Percentiles rank a stretch among this genome's conserved stretches.
These are phyloP conservation scores for Chalcis sispes DNA, from an alignment of 2,888 invertebrate genomes.

Conservation along the genomic window DNA sequence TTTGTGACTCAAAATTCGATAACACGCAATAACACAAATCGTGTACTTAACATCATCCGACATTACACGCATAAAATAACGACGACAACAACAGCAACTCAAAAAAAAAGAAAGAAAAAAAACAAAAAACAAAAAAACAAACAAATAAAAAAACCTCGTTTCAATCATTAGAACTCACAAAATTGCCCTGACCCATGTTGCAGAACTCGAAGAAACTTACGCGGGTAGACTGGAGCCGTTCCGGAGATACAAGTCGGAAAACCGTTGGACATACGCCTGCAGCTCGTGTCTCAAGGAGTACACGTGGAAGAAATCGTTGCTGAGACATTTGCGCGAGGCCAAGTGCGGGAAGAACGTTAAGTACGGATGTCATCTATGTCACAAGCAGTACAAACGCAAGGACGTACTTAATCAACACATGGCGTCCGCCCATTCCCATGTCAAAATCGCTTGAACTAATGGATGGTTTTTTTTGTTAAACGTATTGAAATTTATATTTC, in stretches of 20 bases:
- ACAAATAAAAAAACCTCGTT: too few relatives aligned
- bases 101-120: too few relatives aligned
- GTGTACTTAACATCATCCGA: too few relatives aligned
- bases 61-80: too few relatives aligned
- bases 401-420: slow-evolving; percentile 70
- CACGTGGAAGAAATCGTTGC: slow-evolving; percentile 67
- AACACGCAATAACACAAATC: too few relatives aligned
- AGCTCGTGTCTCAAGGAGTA: slow-evolving; percentile 68
- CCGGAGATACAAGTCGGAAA: neutral
- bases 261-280: slow-evolving; percentile 64
- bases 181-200: too few relatives aligned
- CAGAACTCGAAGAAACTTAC: slow-evolving; percentile 32
- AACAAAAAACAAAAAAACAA: too few relatives aligned
- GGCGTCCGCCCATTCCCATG: slow-evolving; percentile 58
- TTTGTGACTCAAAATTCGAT: too few relatives aligned
- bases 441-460: neutral
- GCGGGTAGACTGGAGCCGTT: slow-evolving; percentile 21
- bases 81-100: too few relatives aligned
- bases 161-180: too few relatives aligned
- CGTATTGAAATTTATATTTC: too few relatives aligned
- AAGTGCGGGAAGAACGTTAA: slow-evolving; percentile 75
- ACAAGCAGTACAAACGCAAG: slow-evolving; percentile 68
- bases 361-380: slow-evolving; percentile 72
- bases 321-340: slow-evolving; percentile 67
- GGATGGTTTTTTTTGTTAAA: too few relatives aligned